Evolutionary conservation across 2,888 invertebrate genomes (phyloP).

Genomic region (Eristalinus aeneus): DNA sequence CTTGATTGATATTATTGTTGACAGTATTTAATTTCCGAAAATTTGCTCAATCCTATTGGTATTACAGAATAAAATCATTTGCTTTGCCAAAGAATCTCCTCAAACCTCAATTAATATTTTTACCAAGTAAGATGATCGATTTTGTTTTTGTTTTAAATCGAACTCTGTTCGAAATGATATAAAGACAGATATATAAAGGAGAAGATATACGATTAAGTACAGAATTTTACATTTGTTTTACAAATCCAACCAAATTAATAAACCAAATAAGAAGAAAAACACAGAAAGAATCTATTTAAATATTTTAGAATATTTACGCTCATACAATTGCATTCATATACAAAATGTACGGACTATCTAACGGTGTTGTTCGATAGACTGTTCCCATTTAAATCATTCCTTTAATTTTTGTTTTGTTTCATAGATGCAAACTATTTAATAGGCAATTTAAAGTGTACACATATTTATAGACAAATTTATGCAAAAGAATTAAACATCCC

Average conservation of each 20-base stretch:
- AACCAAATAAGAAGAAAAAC: constrained; percentile 54
- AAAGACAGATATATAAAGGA: not conserved
- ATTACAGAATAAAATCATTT: constrained; percentile 6
- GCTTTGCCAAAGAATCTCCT: constrained; percentile 41
- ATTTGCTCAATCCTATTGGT: constrained; percentile 51
- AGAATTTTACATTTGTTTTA: constrained; percentile 9
- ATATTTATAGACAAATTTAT: constrained; percentile 44
- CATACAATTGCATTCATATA: not conserved
- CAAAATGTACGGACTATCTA: not conserved
- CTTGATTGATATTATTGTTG: constrained; percentile 38
- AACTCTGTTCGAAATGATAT: constrained; percentile 12
- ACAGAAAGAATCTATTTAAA: not conserved
- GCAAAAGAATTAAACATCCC: not conserved
- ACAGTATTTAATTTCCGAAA: constrained; percentile 40
- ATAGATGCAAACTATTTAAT: not conserved
- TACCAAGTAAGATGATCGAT: constrained; percentile 41
- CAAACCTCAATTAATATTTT: constrained; percentile 52
- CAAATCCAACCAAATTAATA: constrained; percentile 49
- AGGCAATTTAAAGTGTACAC: constrained; percentile 3
- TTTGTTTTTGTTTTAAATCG: not conserved
- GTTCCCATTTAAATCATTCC: constrained; percentile 5
- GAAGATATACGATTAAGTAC: constrained; percentile 18
- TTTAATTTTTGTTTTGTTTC: not conserved
- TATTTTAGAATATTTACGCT: not conserved
- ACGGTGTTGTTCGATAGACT: constrained; percentile 34